Evolutionary conservation across 2,888 invertebrate genomes (phyloP), one percentile per base, ranked within the genome.

Genomic region (Nymphalis polychloros): DNA sequence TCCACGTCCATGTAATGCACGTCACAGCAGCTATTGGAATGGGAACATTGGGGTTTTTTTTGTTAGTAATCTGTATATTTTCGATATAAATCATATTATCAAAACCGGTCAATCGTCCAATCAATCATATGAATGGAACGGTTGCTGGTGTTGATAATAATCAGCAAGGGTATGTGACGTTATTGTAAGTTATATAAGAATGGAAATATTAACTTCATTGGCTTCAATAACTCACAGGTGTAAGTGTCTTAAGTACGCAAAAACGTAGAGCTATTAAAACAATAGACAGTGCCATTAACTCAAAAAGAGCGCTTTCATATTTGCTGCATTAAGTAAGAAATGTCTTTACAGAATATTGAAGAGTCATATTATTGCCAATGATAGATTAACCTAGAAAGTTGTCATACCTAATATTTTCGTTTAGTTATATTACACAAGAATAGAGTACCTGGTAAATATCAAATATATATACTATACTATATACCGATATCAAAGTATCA

Each of bases 321-420:
- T 41, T 41, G 13, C 4, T 3, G 41, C 41, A 52, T 46, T n/a
- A 46, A 17, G 31, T 47, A 66, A 61, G 60, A 47, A 61, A 66
- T 27, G 53, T 60, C 53, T 55, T 66, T 66, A 61, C 4, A 53
- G 61, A 55, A 47, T 48, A 61, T 67, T 17, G 17, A 35, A n/a
- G 47, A 55, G 61, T 10, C 57, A 57, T 55, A 55, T 49, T 59
- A 59, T 62, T 49, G 61, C 35, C 61, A 67, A 62, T 35, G 20
- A 55, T 17, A 57, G n/a, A 67, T 62, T 67, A 67, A 55, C 67
- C 61, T 41, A 62, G 55, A 62, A 62, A 55, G n/a, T 48, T 48
- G n/a, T 19, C 23, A 47, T 35, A n/a, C 19, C 52, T 55, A 55
- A 61, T 62, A 23, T 10, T n/a, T 62, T 62, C 60, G 47, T 61